A percentile compares a stretch with the other conserved stretches of the same genome.
Evolutionary conservation across 1,140 invertebrate genomes (phyloP).

Genomic region (Drosophila sproati): DNA sequence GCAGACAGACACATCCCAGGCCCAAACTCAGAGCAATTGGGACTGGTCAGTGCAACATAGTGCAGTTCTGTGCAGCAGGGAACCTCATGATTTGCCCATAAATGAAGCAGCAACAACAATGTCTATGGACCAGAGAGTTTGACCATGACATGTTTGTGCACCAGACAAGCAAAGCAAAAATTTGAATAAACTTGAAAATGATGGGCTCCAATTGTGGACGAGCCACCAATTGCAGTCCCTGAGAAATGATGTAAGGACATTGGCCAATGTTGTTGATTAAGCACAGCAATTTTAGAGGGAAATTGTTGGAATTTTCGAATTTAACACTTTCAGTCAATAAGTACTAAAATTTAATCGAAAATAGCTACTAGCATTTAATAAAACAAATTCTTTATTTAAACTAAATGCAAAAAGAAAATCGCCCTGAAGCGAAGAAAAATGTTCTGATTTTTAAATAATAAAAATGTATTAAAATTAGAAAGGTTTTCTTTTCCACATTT

Average conservation of each 20-base stretch:
- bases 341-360: too few relatives aligned
- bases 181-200: constrained; percentile 34
- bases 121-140: background rate
- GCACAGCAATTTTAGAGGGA: too few relatives aligned
- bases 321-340: too few relatives aligned
- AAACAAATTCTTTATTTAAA: too few relatives aligned
- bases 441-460: too few relatives aligned
- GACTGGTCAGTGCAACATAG: constrained; percentile 18
- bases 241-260: constrained; percentile 5
- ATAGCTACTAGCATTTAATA: too few relatives aligned
- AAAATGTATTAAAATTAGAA: too few relatives aligned
- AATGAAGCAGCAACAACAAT: constrained; percentile 54
- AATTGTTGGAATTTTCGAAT: too few relatives aligned
- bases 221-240: background rate
- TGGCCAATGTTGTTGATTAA: background rate
- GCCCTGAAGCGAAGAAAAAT: too few relatives aligned
- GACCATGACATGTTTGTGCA: constrained; percentile 49
- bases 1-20: constrained; percentile 10
- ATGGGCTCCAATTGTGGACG: background rate
- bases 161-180: constrained; percentile 37
- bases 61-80: constrained; percentile 58
- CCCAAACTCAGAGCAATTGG: constrained; percentile 8
- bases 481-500: too few relatives aligned
- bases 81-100: constrained; percentile 78
- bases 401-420: too few relatives aligned